These are phyloP conservation scores for Cheilosia soror DNA, from an alignment of 2,888 invertebrate species.

Conservation along the genomic window DNA sequence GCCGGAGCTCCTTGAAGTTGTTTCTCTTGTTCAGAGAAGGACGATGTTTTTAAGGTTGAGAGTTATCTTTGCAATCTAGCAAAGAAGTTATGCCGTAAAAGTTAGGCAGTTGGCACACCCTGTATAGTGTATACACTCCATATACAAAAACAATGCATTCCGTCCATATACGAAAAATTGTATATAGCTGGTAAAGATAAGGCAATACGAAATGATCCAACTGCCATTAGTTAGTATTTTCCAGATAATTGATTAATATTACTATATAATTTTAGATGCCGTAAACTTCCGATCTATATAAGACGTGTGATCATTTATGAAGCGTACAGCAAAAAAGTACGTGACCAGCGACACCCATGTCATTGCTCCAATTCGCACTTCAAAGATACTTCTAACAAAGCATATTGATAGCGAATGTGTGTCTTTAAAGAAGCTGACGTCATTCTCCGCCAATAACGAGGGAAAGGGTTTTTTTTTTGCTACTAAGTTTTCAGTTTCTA, in stretches of 20 bases:
- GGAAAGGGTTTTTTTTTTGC: constrained; percentile 17
- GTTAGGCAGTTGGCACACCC: no score
- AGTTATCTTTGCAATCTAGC: no score
- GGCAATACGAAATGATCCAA: background rate
- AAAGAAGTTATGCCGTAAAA: no score
- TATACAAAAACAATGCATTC: no score
- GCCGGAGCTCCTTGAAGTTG: no score
- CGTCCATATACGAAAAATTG: background rate
- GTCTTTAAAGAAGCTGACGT: constrained; percentile 40
- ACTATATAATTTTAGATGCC: background rate
- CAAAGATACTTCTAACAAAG: constrained; percentile 23
- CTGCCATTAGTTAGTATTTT: background rate
- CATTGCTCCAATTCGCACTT: constrained; percentile 38
- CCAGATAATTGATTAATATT: background rate
- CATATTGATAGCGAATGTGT: constrained; percentile 27
- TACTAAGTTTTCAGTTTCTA: constrained; percentile 16
- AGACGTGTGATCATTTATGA: background rate
- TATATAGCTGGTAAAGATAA: background rate
- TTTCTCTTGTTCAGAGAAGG: no score
- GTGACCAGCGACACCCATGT: constrained; percentile 39
- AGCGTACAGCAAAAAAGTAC: constrained; percentile 13
- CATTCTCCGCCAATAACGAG: constrained; percentile 6
- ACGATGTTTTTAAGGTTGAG: no score
- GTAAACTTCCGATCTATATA: background rate
- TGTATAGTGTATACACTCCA: no score